A percentile compares a stretch with the other conserved stretches of the same genome.
Evolutionary conservation across 2,113 vertebrate genomes (phyloP).

Genomic region (Rutilus rutilus): DNA sequence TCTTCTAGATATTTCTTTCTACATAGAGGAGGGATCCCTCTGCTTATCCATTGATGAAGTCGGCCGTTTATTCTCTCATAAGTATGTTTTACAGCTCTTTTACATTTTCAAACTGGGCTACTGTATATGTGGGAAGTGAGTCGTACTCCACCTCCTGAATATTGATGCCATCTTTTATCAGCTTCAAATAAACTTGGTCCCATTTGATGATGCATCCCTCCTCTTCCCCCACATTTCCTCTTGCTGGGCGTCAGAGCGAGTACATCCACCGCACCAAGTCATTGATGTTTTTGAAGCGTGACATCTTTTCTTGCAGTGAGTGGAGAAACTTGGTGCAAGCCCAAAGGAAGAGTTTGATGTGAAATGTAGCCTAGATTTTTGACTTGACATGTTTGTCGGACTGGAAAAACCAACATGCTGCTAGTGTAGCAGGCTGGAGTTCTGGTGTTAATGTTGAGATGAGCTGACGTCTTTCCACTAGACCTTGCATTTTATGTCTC

Average conservation of each 20-base stretch:
- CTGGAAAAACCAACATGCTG: background rate
- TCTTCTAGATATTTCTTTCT: background rate
- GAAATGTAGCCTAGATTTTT: constrained; percentile 21
- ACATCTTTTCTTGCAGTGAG: constrained; percentile 1
- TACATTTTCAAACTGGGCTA: constrained; percentile 48
- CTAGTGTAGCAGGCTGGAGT: background rate
- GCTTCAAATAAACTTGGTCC: constrained; percentile 53
- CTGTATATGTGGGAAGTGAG: constrained; percentile 1
- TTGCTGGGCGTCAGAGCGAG: background rate
- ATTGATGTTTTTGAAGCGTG: constrained; percentile 30
- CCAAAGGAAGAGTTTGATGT: background rate
- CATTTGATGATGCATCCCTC: constrained; percentile 53
- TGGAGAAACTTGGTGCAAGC: background rate
- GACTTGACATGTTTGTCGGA: constrained; percentile 15
- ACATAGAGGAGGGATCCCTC: background rate
- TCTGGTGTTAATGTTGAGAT: constrained; percentile 6
- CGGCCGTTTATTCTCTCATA: constrained; percentile 43
- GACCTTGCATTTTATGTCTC: background rate
- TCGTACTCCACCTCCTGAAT: constrained; percentile 61
- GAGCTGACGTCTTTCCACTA: background rate
- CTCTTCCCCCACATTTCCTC: background rate
- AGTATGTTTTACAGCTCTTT: constrained; percentile 36
- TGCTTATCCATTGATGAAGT: background rate
- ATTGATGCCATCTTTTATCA: constrained; percentile 61
- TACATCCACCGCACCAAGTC: background rate